These are phyloP conservation scores for Triplophysa rosa DNA, from an alignment of 2,113 vertebrate genomes.

Conservation along the genomic window DNA sequence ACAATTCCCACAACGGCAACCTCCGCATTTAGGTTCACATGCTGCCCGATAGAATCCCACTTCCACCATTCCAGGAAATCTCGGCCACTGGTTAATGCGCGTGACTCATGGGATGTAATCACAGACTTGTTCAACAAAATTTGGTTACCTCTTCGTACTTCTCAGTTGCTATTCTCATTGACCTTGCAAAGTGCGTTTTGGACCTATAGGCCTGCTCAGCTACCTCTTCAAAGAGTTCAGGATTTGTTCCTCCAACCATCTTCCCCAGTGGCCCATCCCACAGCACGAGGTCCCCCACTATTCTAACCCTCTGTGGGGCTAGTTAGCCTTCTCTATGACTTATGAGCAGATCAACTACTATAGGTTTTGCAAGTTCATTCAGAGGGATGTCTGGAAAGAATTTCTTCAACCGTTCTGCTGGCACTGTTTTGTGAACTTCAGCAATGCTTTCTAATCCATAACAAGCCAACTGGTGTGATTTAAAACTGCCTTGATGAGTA, in stretches of 20 bases:
- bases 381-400: neutral
- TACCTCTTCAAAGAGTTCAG: no score
- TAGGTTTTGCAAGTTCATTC: neutral
- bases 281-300: slow-evolving; percentile 29
- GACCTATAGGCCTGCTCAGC: no score
- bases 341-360: slow-evolving; percentile 12
- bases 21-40: slow-evolving; percentile 31
- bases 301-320: slow-evolving; percentile 2
- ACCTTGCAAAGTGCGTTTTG: no score
- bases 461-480: slow-evolving; percentile 26
- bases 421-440: neutral
- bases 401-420: neutral
- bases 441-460: slow-evolving; percentile 42
- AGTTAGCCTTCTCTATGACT: slow-evolving; percentile 39
- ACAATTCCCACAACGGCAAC: slow-evolving; percentile 37
- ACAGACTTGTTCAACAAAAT: no score
- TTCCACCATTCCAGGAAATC: slow-evolving; percentile 24
- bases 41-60: slow-evolving; percentile 17
- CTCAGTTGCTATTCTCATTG: no score
- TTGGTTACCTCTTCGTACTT: no score
- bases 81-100: neutral
- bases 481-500: neutral
- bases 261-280: slow-evolving; percentile 25
- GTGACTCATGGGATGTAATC: neutral
- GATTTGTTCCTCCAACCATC: slow-evolving; percentile 17